These are phyloP conservation scores for Todus mexicanus DNA, from an alignment of 2,797 vertebrate species.

Conservation along the genomic window DNA sequence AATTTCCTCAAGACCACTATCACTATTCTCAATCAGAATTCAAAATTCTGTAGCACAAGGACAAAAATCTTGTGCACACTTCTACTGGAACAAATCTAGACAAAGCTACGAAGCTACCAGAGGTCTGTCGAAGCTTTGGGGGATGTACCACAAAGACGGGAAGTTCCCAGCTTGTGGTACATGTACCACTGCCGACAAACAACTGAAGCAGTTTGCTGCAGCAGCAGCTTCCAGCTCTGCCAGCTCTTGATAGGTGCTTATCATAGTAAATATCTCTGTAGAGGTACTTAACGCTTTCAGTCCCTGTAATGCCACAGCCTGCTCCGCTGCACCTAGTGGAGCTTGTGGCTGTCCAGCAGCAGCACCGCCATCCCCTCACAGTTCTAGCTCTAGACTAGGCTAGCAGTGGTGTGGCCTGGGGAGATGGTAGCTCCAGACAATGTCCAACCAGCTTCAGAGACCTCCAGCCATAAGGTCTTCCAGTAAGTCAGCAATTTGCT, in stretches of 20 bases:
- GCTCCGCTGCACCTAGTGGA: rapidly evolving
- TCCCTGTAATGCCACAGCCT: neutral
- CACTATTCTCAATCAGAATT: neutral
- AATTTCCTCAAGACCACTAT: neutral
- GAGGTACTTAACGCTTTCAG: neutral
- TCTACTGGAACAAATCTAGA: neutral
- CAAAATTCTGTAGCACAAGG: neutral
- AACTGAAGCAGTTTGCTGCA: rapidly evolving
- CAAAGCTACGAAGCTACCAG: neutral
- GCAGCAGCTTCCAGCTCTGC: neutral
- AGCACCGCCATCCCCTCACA: neutral
- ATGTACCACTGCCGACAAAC: neutral
- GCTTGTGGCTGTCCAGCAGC: neutral
- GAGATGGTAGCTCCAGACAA: neutral
- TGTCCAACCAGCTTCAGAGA: neutral
- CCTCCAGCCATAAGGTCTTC: neutral
- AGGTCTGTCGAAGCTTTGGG: neutral
- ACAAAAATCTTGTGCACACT: neutral
- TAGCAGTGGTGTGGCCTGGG: neutral
- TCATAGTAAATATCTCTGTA: neutral
- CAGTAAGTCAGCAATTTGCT: neutral
- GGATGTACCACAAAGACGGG: neutral
- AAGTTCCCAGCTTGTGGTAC: neutral
- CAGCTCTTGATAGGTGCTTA: neutral
- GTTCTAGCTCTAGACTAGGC: neutral